A percentile compares a stretch with the other conserved stretches of the same genome.
phyloP scores from a whole-genome alignment of 1,140 invertebrate species.

The Drosophila subpulchrella region DNA sequence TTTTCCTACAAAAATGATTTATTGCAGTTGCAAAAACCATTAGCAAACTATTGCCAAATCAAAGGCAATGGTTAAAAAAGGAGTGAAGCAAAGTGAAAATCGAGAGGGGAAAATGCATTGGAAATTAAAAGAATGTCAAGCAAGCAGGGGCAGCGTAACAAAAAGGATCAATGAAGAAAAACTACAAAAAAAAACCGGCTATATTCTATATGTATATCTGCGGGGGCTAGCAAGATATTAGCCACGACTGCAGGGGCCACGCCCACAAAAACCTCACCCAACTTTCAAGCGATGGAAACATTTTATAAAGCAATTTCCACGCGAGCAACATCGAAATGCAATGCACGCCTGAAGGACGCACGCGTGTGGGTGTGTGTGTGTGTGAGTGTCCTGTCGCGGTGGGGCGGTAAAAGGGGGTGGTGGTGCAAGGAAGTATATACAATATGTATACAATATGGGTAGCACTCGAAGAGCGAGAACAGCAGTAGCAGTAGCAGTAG shows the following conservation, averaged over 20 bases:
- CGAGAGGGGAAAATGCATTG: conserved; percentile 21
- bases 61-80: conserved; percentile 24
- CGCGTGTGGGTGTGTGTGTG: conserved; percentile 40
- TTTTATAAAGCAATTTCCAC: conserved; percentile 79
- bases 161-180: conserved; percentile 34
- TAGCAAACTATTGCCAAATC: conserved; percentile 50
- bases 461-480: conserved; percentile 27
- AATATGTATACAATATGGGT: conserved; percentile 57
- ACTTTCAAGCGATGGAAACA: conserved; percentile 72
- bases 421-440: conserved; percentile 52
- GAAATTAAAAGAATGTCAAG: conserved; percentile 74
- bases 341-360: conserved; percentile 74
- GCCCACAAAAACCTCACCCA: conserved; percentile 60
- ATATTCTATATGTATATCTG: conserved; percentile 31
- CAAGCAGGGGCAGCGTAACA: conserved; percentile 44
- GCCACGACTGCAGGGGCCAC: conserved; percentile 42
- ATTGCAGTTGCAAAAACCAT: conserved; percentile 48
- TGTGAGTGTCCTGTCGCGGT: conserved; percentile 38
- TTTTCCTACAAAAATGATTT: conserved; percentile 53
- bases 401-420: too few species aligned
- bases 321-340: conserved; percentile 74
- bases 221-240: conserved; percentile 49
- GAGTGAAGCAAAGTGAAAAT: conserved; percentile 12
- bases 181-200: conserved; percentile 3
- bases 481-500: conserved; percentile 18